Conservation (phyloP, 2,113 vertebrate genomes). For the Ameiurus melas region DNA sequence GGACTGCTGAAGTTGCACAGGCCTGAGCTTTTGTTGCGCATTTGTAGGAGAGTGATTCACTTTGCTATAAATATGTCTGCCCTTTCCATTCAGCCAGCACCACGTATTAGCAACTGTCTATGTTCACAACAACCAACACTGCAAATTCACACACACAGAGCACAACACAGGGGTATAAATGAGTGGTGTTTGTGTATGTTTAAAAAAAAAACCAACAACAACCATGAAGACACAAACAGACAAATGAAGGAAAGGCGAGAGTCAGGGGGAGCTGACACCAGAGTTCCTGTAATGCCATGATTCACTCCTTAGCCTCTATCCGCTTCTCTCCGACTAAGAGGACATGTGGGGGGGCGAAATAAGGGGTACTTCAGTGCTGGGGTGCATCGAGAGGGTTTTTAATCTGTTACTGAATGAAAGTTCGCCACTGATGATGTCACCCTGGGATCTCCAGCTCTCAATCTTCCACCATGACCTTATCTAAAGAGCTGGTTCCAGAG, state of each 20-base stretch:
- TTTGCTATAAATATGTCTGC: slow-evolving; percentile 90
- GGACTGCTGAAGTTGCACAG: slow-evolving; percentile 66
- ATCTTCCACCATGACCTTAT: slow-evolving; percentile 37
- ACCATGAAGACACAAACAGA: neutral
- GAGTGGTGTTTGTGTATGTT: slow-evolving; percentile 19
- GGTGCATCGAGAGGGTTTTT: slow-evolving; percentile 50
- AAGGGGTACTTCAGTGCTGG: slow-evolving; percentile 27
- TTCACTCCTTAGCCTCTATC: slow-evolving; percentile 36
- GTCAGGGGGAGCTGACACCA: slow-evolving; percentile 37
- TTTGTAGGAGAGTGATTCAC: slow-evolving; percentile 80
- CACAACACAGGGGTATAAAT: slow-evolving; percentile 45
- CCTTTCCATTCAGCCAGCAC: slow-evolving; percentile 82
- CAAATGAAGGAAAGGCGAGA: slow-evolving; percentile 13
- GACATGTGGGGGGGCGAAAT: neutral
- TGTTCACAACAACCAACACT: slow-evolving; percentile 46
- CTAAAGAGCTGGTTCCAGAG: slow-evolving; percentile 31
- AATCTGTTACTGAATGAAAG: slow-evolving; percentile 53
- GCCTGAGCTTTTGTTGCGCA: slow-evolving; percentile 68
- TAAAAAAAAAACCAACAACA: neutral
- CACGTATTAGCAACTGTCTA: slow-evolving; percentile 80
- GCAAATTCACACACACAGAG: neutral
- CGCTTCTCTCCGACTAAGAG: slow-evolving; percentile 25
- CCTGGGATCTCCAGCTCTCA: slow-evolving; percentile 26
- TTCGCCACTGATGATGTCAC: slow-evolving; percentile 35
- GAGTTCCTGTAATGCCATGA: slow-evolving; percentile 45